Conservation (phyloP, 2,888 invertebrate genomes). For the Nineta flava region DNA sequence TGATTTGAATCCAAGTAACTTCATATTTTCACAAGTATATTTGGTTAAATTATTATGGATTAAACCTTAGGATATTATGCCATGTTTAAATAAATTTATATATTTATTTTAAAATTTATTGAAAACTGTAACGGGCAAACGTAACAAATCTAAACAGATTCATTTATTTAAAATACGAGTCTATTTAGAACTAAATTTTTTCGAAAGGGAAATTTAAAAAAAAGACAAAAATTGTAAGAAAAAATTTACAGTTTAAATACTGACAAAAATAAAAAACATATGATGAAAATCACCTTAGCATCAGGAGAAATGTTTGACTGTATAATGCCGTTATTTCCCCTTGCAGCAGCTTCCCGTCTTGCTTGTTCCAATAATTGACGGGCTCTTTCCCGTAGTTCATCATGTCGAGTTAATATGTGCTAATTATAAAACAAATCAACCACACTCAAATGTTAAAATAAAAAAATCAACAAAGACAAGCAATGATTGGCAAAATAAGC, state of each 20-base stretch:
- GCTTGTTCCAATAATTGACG: conserved; percentile 69
- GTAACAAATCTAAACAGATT: too few species aligned
- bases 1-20: too few species aligned
- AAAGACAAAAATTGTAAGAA: conserved; percentile 6
- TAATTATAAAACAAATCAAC: conserved; percentile 28
- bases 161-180: too few species aligned
- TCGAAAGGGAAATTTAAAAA: not conserved
- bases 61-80: too few species aligned
- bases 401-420: conserved; percentile 64
- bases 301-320: conserved; percentile 24
- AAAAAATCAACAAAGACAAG: not conserved
- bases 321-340: conserved; percentile 16
- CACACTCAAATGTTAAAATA: conserved; percentile 3
- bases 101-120: too few species aligned
- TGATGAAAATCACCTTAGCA: conserved; percentile 27
- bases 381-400: conserved; percentile 72
- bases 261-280: conserved; percentile 1
- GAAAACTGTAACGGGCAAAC: too few species aligned
- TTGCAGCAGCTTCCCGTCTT: conserved; percentile 44
- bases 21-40: too few species aligned
- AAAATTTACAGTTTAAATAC: not conserved
- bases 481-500: not conserved
- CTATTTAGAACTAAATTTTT: too few species aligned
- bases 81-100: too few species aligned
- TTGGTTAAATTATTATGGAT: too few species aligned